phyloP scores from a whole-genome alignment of 1,140 invertebrate species.

The Drosophila lini region DNA sequence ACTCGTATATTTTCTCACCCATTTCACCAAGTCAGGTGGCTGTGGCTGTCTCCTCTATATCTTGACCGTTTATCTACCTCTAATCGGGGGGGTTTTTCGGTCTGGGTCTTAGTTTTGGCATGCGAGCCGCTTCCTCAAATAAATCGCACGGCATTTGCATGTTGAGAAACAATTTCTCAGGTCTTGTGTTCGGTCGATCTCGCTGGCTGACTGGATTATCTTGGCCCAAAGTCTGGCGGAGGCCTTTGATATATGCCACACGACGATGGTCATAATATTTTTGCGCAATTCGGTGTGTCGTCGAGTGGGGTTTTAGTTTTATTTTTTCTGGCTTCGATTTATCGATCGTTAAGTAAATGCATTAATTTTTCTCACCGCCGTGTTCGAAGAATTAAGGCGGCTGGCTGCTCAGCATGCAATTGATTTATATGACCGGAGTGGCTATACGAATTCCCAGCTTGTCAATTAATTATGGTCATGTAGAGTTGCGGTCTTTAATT shows the following conservation, averaged over 20 bases:
- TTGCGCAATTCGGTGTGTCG: conserved; percentile 81
- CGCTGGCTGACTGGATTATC: conserved; percentile 36
- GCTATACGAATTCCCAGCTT: conserved; percentile 43
- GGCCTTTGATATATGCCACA: conserved; percentile 77
- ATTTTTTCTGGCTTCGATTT: conserved; percentile 46
- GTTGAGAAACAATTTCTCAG: conserved; percentile 81
- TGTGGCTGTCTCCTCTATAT: conserved; percentile 11
- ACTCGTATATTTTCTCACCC: conserved; percentile 62
- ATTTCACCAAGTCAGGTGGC: conserved; percentile 58
- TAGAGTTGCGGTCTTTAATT: conserved; percentile 49
- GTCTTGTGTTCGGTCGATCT: conserved; percentile 56
- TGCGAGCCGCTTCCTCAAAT: conserved; percentile 79
- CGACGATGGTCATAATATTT: conserved; percentile 80
- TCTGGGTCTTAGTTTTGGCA: conserved; percentile 47
- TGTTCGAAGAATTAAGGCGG: conserved; percentile 28
- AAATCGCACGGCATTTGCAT: conserved; percentile 80
- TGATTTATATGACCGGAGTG: conserved; percentile 49
- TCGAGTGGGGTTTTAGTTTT: conserved; percentile 49
- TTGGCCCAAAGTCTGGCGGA: conserved; percentile 40
- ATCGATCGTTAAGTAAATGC: conserved; percentile 73
- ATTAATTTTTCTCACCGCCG: conserved; percentile 60
- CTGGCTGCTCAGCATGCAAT: conserved; percentile 39
- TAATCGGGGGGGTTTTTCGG: conserved; percentile 46
- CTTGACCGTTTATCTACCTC: conserved; percentile 28
- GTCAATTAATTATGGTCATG: conserved; percentile 70